These are phyloP conservation scores for Dilophus febrilis DNA, from an alignment of 2,888 invertebrate species.

Conservation along the genomic window DNA sequence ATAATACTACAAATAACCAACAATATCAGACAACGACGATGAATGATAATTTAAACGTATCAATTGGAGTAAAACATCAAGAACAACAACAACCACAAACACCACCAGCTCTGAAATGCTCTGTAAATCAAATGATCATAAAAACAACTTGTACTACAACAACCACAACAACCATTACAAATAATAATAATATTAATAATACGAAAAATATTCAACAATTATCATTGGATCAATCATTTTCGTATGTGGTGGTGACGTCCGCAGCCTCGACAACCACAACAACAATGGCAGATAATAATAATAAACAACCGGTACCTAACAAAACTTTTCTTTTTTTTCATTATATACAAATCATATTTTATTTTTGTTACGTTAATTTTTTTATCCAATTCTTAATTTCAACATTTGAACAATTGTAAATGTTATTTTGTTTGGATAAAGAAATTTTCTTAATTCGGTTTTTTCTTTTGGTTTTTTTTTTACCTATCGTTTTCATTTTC, in stretches of 20 bases:
- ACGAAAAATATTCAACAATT: background rate
- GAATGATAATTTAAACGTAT: slow-evolving; percentile 2
- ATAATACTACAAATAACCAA: slow-evolving; percentile 11
- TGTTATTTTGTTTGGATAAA: no score
- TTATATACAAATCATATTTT: background rate
- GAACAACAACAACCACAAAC: slow-evolving; percentile 1
- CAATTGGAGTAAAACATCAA: background rate
- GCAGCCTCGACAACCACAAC: slow-evolving; percentile 27
- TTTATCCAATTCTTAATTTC: no score
- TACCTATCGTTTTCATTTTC: no score
- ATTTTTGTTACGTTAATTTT: no score
- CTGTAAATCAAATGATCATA: slow-evolving; percentile 5
- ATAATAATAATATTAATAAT: slow-evolving; percentile 7
- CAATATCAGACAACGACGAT: slow-evolving; percentile 10
- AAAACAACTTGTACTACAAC: slow-evolving; percentile 10
- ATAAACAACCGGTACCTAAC: slow-evolving; percentile 39
- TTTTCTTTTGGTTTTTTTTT: no score
- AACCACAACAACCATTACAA: slow-evolving; percentile 2
- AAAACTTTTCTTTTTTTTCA: slow-evolving; percentile 8
- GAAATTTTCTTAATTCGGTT: no score
- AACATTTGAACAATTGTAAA: no score
- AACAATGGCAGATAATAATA: slow-evolving; percentile 21
- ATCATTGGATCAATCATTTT: no score
- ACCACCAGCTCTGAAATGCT: slow-evolving; percentile 12
- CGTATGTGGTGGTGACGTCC: slow-evolving; percentile 17